These are phyloP conservation scores for Caenorhabditis zanzibari DNA, from an alignment of 2,888 invertebrate species.

Conservation along the genomic window DNA sequence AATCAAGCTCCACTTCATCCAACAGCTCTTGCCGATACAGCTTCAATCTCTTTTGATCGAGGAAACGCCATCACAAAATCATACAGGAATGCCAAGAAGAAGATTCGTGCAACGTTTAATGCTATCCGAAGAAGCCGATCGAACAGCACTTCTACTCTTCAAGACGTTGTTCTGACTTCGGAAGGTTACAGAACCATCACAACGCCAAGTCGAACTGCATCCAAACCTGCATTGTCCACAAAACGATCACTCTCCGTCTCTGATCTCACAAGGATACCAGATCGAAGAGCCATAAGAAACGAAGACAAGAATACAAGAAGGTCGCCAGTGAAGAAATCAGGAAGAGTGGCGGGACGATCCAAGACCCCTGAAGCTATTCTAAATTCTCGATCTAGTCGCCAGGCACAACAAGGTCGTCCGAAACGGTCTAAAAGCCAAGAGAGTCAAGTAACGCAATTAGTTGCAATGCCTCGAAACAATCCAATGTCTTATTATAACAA, in stretches of 20 bases:
- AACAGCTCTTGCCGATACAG: conserved; percentile 38
- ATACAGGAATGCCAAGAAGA: conserved; percentile 59
- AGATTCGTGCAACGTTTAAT: conserved; percentile 58
- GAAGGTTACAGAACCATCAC: conserved; percentile 53
- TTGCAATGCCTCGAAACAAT: conserved; percentile 20
- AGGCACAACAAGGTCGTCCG: neutral
- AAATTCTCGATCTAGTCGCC: neutral
- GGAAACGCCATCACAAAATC: conserved; percentile 51
- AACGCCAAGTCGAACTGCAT: conserved; percentile 39
- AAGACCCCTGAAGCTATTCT: conserved; percentile 42
- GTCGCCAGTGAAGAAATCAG: conserved; percentile 6
- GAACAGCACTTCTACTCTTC: conserved; percentile 29
- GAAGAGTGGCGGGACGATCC: conserved; percentile 29
- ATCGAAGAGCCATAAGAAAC: conserved; percentile 29
- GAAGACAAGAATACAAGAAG: conserved; percentile 36
- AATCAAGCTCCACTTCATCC: conserved; percentile 19
- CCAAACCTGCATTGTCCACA: neutral
- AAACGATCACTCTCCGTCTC: conserved; percentile 57
- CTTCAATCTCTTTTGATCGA: conserved; percentile 48
- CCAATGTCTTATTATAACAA: conserved; percentile 48
- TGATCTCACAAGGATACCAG: conserved; percentile 35
- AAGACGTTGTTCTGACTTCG: conserved; percentile 60
- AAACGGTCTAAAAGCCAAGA: conserved; percentile 49
- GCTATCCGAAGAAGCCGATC: conserved; percentile 40
- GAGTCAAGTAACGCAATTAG: conserved; percentile 12